Percentiles rank a stretch among this genome's conserved stretches.
These are phyloP conservation scores for Tenthredo amoena DNA, from an alignment of 2,888 invertebrate genomes.

Conservation along the genomic window DNA sequence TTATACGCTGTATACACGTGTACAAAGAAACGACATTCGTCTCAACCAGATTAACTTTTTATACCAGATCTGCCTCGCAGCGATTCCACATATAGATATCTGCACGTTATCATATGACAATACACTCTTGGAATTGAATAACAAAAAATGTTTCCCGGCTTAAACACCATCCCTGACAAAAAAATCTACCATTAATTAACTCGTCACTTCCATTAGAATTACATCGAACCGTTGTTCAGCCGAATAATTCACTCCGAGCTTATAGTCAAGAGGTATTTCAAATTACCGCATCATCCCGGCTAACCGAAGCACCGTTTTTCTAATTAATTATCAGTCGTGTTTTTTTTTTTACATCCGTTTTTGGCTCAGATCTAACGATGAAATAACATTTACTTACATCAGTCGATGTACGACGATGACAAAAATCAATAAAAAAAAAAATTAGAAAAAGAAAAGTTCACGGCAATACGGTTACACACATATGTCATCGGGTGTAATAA, in stretches of 20 bases:
- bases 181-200: constrained; percentile 40
- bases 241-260: neutral
- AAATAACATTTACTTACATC: neutral
- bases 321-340: neutral
- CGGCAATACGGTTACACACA: neutral
- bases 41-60: constrained; percentile 53
- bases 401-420: neutral
- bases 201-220: constrained; percentile 39
- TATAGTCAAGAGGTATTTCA: neutral
- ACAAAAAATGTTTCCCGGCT: neutral
- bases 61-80: neutral
- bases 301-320: neutral
- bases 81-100: neutral
- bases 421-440: neutral
- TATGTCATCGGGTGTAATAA: constrained; percentile 1
- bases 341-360: no score
- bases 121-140: neutral
- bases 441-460: neutral
- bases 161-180: neutral
- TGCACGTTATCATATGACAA: neutral
- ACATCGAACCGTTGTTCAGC: neutral
- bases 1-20: no score
- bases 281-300: neutral
- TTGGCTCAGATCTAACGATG: neutral
- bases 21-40: constrained; percentile 34